Base-by-base conservation (phyloP, 2,797 vertebrate species). In the Dendrocincla fuliginosa region DNA sequence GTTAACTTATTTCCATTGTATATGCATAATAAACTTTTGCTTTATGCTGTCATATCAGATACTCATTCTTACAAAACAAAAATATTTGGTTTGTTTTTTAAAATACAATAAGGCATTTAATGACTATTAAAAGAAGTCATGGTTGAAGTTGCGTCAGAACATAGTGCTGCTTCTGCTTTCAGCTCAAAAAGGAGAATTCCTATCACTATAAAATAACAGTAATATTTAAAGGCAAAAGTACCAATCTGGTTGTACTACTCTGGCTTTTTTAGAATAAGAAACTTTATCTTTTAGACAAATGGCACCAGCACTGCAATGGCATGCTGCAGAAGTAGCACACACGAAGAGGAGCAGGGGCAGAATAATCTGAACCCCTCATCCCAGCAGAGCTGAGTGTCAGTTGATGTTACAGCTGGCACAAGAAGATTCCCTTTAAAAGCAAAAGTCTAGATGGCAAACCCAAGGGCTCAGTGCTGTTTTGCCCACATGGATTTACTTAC, bases 1-100 rank as follows among this genome's bases (percentile, higher is more conserved):
- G 94, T 95, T 97, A 95, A 95, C 90, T 90, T 92, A 93, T 59
- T 95, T 93, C 75, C 83, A 39, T 68, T 83, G 39, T 41, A 75
- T 49, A 95, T 64, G 49, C 60, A 80, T 89, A 90, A 97, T 93
- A 92, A 92, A 93, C 84, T 93, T 96, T 32, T 92, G 90, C 57
- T 92, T 73, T 85, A 32, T 25, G 46, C 92, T 95, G 92, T 93
- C 95, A 87, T 85, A 92, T 87, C 89, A 94, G 71, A 94, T 94
- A 77, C 30, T 92, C 24, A 47, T 81, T 87, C 69, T 84, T 87
- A 64, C 68, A 90, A 84, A 42, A 64, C 4, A 94, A 83, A 93
- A 93, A 87, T 79, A 68, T 33, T 69, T 47, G 42, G 39, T 91
- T 85, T 82, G 17, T 4, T 92, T 87, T 79, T 84, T 35, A 73